Conservation (phyloP, 2,888 invertebrate species). For the Epinotia brunnichana region DNA sequence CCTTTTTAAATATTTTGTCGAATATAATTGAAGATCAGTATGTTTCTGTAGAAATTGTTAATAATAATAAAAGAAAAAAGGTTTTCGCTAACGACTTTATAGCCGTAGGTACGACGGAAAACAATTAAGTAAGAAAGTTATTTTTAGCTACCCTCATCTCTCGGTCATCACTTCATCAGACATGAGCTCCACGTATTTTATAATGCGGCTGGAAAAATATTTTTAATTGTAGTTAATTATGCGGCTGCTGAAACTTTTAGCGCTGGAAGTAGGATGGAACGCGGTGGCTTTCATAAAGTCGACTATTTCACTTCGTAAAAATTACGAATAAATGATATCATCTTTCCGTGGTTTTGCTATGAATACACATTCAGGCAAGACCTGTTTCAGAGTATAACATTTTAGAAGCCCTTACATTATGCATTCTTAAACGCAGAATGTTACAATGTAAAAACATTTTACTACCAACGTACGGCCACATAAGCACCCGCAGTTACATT, state of each 20-base stretch:
- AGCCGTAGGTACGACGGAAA: constrained; percentile 6
- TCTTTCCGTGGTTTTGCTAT: background rate
- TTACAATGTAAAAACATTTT: background rate
- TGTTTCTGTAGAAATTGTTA: constrained; percentile 2
- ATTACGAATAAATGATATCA: background rate
- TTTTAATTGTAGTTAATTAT: background rate
- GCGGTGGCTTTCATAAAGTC: background rate
- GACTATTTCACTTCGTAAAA: background rate
- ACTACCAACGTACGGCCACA: background rate
- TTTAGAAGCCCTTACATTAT: background rate
- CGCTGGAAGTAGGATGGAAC: background rate
- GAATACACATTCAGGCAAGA: background rate
- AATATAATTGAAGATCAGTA: background rate
- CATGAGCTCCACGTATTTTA: background rate
- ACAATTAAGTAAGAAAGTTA: constrained; percentile 14
- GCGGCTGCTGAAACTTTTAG: background rate
- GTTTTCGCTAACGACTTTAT: background rate
- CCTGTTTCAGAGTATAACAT: background rate
- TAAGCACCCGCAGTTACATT: background rate
- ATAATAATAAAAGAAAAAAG: constrained; percentile 40
- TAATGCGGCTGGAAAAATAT: background rate
- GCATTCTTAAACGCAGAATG: background rate
- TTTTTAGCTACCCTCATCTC: constrained; percentile 4
- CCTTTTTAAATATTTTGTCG: background rate
- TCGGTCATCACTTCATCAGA: too few relatives aligned